These are phyloP conservation scores for Desmophyllum pertusum DNA, from an alignment of 92 coral and sea anemone species.

Conservation along the genomic window DNA sequence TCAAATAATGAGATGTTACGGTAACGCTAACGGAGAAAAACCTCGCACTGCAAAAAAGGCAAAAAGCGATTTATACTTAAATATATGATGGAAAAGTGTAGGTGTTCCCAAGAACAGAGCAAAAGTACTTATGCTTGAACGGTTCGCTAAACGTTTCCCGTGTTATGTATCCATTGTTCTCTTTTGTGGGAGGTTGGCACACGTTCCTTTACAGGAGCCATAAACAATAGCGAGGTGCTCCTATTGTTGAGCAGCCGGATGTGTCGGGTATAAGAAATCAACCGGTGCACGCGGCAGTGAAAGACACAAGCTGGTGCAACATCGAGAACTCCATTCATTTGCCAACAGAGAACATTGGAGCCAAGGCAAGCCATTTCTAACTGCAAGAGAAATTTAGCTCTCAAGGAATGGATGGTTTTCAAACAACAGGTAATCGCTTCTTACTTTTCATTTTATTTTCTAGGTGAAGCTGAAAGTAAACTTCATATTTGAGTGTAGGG, in stretches of 20 bases:
- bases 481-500: too few species aligned
- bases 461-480: background rate
- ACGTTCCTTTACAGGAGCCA: conserved; percentile 32
- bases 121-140: background rate
- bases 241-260: conserved; percentile 21
- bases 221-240: conserved; percentile 39
- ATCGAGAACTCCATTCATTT: background rate
- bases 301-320: conserved; percentile 18
- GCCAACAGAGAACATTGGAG: background rate
- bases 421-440: conserved; percentile 15
- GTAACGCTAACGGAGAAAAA: background rate
- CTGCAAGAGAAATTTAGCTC: background rate
- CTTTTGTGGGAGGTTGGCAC: conserved; percentile 11
- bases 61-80: background rate
- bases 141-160: conserved; percentile 7
- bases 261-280: conserved; percentile 12
- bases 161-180: conserved; percentile 1
- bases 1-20: background rate
- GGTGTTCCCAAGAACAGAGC: background rate
- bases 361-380: background rate
- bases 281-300: conserved; percentile 25
- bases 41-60: background rate
- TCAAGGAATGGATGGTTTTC: conserved; percentile 3
- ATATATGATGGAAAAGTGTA: background rate
- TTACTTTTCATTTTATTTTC: background rate